Conservation (phyloP, 2,113 vertebrate genomes). For the Thomomys bottae region DNA sequence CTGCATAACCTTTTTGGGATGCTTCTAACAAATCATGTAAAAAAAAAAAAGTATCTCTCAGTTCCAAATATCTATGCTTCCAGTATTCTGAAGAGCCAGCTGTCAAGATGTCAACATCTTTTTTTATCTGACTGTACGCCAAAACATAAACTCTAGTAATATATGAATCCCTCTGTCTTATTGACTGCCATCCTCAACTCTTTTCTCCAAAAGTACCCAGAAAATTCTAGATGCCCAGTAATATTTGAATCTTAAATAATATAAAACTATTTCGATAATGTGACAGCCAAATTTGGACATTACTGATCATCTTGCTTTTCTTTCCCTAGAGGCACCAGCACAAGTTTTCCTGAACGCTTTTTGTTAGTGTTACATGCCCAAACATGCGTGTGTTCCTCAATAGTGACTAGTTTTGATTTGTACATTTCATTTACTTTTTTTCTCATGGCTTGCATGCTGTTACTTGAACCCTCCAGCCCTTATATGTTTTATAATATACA, state of each 20-base stretch:
- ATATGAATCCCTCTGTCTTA: not conserved
- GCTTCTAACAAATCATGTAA: not conserved
- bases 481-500: not conserved
- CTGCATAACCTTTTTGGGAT: not conserved
- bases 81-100: not conserved
- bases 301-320: not conserved
- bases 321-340: not conserved
- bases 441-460: not conserved
- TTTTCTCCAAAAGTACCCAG: not conserved
- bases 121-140: not conserved
- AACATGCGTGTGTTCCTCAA: not conserved
- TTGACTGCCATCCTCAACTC: not conserved
- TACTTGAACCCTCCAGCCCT: not conserved
- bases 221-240: not conserved
- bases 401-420: not conserved
- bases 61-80: not conserved
- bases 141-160: not conserved
- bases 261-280: not conserved
- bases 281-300: not conserved
- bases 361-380: not conserved
- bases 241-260: not conserved
- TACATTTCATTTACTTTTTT: not conserved
- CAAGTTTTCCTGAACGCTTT: not conserved
- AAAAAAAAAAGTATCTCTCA: not conserved
- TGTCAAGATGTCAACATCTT: not conserved